Conservation (phyloP, 2,797 vertebrate genomes). For the Hafferia zeledoni region DNA sequence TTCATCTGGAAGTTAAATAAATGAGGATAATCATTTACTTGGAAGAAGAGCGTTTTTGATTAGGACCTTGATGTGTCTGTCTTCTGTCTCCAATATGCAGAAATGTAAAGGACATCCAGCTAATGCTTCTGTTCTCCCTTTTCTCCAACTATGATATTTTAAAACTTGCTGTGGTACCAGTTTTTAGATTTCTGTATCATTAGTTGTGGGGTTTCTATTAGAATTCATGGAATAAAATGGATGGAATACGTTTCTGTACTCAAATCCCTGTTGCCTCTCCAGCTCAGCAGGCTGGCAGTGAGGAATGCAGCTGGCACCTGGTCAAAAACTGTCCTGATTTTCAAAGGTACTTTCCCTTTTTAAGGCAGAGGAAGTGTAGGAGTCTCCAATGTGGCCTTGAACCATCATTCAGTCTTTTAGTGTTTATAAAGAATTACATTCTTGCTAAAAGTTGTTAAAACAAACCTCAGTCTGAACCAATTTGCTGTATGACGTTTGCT, state of each 20-base stretch:
- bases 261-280: not conserved
- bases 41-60: not conserved
- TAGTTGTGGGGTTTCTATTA: not conserved
- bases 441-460: not conserved
- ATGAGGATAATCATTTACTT: not conserved
- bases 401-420: not conserved
- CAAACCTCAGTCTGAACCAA: not conserved
- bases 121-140: not conserved
- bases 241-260: not conserved
- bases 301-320: not conserved
- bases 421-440: not conserved
- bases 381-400: not conserved
- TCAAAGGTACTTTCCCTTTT: not conserved
- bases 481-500: not conserved
- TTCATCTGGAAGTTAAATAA: not conserved
- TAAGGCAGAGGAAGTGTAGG: not conserved
- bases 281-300: not conserved
- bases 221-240: not conserved
- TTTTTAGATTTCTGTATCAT: not conserved
- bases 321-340: not conserved
- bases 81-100: not conserved
- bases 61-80: not conserved
- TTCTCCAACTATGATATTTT: not conserved
- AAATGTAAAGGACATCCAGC: not conserved
- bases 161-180: not conserved